Percentiles rank a stretch among this genome's conserved stretches.
Evolutionary conservation across 2,797 vertebrate species (phyloP).

Genomic region (Sebastes diaconus): DNA sequence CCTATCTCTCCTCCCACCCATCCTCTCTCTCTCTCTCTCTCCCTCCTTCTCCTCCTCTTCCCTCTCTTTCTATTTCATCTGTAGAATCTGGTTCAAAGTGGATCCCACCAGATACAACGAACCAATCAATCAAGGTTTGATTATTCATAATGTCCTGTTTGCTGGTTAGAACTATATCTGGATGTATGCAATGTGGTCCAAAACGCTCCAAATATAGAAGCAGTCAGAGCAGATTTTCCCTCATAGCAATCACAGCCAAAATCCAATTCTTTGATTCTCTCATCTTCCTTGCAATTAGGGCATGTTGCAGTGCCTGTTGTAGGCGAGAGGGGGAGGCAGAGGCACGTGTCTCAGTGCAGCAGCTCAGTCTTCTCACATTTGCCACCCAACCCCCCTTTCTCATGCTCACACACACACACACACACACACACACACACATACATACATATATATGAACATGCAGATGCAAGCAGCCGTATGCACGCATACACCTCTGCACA

Average conservation of each 20-base stretch:
- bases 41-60: constrained; percentile 10
- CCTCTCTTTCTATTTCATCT: constrained; percentile 26
- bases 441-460: neutral
- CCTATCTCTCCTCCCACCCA: constrained; percentile 21
- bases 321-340: constrained; percentile 64
- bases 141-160: constrained; percentile 39
- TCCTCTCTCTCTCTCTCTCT: constrained; percentile 3
- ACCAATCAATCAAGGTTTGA: constrained; percentile 75
- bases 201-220: constrained; percentile 65
- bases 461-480: constrained; percentile 1
- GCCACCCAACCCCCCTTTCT: constrained; percentile 48
- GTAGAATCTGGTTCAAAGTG: constrained; percentile 73
- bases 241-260: constrained; percentile 70
- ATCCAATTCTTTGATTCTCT: constrained; percentile 71
- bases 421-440: constrained; percentile 2
- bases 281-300: constrained; percentile 71
- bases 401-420: neutral
- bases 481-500: neutral
- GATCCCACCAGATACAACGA: constrained; percentile 62
- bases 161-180: constrained; percentile 1
- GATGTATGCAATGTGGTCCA: constrained; percentile 23
- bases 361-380: constrained; percentile 6
- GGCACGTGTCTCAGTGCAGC: constrained; percentile 21
- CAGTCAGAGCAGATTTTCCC: constrained; percentile 58
- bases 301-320: constrained; percentile 63